Conservation (phyloP, 2,113 vertebrate species). For the Tachysurus vachellii region DNA sequence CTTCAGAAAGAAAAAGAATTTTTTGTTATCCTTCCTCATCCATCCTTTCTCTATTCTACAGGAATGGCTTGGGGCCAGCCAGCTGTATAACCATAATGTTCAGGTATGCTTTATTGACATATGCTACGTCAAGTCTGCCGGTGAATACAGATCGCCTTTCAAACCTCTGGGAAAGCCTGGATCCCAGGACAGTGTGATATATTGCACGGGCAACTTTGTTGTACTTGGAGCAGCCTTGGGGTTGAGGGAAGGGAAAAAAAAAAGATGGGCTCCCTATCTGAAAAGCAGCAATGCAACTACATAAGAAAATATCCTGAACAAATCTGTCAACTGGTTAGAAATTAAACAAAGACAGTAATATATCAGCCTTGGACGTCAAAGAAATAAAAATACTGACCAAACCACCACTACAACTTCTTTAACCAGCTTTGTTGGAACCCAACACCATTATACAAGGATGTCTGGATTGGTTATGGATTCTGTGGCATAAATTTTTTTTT, state of each 20-base stretch:
- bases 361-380: neutral
- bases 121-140: constrained; percentile 66
- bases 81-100: constrained; percentile 74
- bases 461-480: neutral
- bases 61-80: constrained; percentile 66
- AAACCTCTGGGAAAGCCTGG: constrained; percentile 66
- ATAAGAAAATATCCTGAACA: constrained; percentile 36
- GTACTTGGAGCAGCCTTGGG: constrained; percentile 60
- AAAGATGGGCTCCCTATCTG: constrained; percentile 3
- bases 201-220: constrained; percentile 62
- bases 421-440: neutral
- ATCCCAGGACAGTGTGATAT: constrained; percentile 63
- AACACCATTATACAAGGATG: neutral
- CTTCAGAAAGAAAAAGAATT: constrained; percentile 43
- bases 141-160: constrained; percentile 63
- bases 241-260: neutral
- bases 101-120: constrained; percentile 76
- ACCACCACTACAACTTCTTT: neutral
- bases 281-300: constrained; percentile 35
- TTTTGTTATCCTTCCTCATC: constrained; percentile 18
- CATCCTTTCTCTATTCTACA: constrained; percentile 45
- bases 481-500: neutral
- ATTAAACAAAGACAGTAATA: constrained; percentile 7
- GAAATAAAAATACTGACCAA: neutral
- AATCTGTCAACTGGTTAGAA: constrained; percentile 21